Percentiles rank a stretch among this genome's conserved stretches.
phyloP scores from a whole-genome alignment of 2,797 vertebrate genomes.

The Chanos chanos region DNA sequence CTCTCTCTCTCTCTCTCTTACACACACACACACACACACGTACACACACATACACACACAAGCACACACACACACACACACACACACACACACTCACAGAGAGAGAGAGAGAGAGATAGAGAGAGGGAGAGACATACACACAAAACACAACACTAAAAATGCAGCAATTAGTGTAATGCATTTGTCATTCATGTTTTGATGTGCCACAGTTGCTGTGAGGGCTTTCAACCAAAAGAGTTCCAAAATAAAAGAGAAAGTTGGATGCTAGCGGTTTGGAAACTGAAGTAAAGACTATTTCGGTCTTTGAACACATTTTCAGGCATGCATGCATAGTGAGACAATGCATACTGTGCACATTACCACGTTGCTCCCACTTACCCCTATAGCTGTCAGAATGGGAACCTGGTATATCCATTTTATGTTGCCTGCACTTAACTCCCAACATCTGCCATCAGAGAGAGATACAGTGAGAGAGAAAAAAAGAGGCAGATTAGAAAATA shows the following conservation, averaged over 20 bases:
- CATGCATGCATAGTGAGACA: neutral
- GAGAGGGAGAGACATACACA: too few relatives aligned
- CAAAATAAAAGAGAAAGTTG: conserved; percentile 7
- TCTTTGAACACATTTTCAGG: conserved; percentile 22
- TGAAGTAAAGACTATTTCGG: neutral
- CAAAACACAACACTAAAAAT: too few relatives aligned
- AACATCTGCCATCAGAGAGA: conserved; percentile 74
- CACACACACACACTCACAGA: neutral
- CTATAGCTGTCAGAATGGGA: conserved; percentile 83
- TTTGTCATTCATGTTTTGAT: conserved; percentile 5
- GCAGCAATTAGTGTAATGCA: conserved; percentile 15
- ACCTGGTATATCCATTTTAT: conserved; percentile 89
- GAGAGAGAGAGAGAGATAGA: too few relatives aligned
- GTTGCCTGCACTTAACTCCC: conserved; percentile 87
- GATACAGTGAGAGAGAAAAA: conserved; percentile 2
- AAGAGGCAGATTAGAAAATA: neutral
- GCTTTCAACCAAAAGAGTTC: neutral
- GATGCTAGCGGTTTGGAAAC: conserved; percentile 10
- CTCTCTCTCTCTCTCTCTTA: too few relatives aligned
- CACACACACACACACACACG: conserved; percentile 1
- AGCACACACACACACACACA: neutral
- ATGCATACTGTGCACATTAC: neutral
- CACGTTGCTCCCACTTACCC: conserved; percentile 66
- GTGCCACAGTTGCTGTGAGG: conserved; percentile 8
- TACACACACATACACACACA: neutral